Evolutionary conservation across 2,888 invertebrate genomes (phyloP).

Genomic region (Leptinotarsa haldemani): DNA sequence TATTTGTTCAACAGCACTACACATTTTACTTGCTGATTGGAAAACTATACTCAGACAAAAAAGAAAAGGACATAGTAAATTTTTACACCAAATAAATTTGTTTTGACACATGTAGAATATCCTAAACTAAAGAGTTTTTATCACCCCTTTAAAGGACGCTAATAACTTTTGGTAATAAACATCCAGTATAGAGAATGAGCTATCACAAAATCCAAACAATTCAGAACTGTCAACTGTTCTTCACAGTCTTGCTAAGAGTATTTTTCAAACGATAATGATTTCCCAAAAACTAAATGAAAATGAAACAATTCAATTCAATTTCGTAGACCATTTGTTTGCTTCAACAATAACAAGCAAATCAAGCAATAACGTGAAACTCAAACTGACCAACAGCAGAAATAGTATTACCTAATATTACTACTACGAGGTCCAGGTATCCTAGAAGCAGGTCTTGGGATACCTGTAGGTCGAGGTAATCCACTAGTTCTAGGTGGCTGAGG

Average conservation of each 20-base stretch:
- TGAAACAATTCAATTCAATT: not conserved
- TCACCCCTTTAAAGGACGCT: slow-evolving; percentile 3
- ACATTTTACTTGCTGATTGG: too few species aligned
- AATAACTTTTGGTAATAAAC: not conserved
- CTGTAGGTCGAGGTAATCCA: slow-evolving; percentile 61
- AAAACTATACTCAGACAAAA: not conserved
- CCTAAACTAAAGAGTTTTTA: slow-evolving; percentile 8
- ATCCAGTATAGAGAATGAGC: not conserved
- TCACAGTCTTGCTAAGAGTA: not conserved
- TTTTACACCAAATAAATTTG: not conserved
- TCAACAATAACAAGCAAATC: not conserved
- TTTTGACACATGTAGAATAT: slow-evolving; percentile 5
- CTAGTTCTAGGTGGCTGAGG: slow-evolving; percentile 55
- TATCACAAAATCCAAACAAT: slow-evolving; percentile 7
- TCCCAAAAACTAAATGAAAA: not conserved
- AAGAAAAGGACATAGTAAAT: not conserved
- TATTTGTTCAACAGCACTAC: too few species aligned
- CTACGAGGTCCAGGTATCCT: slow-evolving; percentile 61
- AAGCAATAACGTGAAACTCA: not conserved
- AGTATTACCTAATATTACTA: slow-evolving; percentile 48
- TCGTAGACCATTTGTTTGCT: not conserved
- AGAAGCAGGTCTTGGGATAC: slow-evolving; percentile 61
- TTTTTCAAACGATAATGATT: not conserved
- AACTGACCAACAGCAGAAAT: not conserved
- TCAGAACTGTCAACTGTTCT: not conserved